phyloP scores from a whole-genome alignment of 2,888 invertebrate genomes.

The Nematopogon swammerdamellus region DNA sequence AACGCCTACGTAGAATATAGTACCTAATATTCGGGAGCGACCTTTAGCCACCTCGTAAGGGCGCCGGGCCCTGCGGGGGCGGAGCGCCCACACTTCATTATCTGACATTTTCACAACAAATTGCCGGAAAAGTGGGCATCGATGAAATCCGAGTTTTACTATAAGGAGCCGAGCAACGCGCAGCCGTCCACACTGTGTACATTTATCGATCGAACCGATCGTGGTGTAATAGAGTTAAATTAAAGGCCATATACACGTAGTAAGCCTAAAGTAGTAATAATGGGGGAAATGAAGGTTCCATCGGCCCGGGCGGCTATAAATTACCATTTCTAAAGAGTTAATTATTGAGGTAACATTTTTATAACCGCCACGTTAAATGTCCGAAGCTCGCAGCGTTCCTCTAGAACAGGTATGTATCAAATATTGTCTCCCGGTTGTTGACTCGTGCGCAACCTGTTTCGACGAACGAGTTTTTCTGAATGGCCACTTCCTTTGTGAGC shows the following conservation, averaged over 20 bases:
- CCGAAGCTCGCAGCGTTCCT: not conserved
- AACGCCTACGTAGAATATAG: no score
- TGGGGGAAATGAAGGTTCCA: not conserved
- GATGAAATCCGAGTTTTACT: no score
- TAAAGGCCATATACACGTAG: not conserved
- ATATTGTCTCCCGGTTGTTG: constrained; percentile 51
- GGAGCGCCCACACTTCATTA: no score
- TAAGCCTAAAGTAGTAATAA: not conserved
- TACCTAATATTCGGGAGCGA: no score
- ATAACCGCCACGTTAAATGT: not conserved
- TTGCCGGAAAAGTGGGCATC: no score
- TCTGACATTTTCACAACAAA: no score
- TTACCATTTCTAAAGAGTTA: not conserved
- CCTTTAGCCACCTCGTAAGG: no score
- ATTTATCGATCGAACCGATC: no score
- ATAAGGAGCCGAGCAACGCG: no score
- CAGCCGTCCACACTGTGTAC: no score
- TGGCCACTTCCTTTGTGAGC: constrained; percentile 53
- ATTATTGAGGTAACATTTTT: not conserved
- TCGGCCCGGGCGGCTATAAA: not conserved
- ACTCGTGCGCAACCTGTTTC: constrained; percentile 55
- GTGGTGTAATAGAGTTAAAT: not conserved
- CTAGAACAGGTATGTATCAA: constrained; percentile 17
- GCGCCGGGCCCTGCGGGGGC: no score
- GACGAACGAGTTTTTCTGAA: constrained; percentile 46